phyloP scores from a whole-genome alignment of 30 jellyfish, hydroid and myxozoan species.

The Sanderia malayensis region DNA sequence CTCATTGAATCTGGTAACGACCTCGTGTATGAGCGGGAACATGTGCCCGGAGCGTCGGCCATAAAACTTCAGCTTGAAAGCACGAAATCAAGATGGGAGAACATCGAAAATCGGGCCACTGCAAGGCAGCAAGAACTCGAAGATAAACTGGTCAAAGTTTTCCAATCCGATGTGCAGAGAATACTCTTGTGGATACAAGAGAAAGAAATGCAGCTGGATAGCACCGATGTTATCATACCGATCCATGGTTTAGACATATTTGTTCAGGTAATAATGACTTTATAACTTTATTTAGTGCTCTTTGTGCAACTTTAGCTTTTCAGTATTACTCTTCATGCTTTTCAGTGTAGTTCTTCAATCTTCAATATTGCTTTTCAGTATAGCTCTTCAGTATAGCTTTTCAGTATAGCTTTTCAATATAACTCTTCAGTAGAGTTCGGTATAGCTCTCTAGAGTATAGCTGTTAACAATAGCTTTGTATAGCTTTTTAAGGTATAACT shows the following conservation, averaged over 20 bases:
- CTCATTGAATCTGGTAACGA: slow-evolving; percentile 70
- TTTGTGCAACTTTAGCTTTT: too few species aligned
- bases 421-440: too few species aligned
- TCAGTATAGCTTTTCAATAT: too few species aligned
- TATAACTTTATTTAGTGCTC: too few species aligned
- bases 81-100: slow-evolving; percentile 79
- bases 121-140: slow-evolving; percentile 53
- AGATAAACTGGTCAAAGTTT: slow-evolving; percentile 54
- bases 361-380: too few species aligned
- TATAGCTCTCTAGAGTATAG: too few species aligned
- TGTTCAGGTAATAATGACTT: slow-evolving; percentile 20
- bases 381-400: too few species aligned
- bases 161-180: slow-evolving; percentile 53
- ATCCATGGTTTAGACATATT: slow-evolving; percentile 5
- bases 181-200: slow-evolving; percentile 68
- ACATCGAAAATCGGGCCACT: slow-evolving; percentile 33
- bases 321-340: too few species aligned
- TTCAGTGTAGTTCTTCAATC: too few species aligned
- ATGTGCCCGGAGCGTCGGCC: slow-evolving; percentile 73
- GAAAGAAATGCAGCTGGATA: slow-evolving; percentile 44
- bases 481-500: too few species aligned
- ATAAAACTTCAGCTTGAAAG: slow-evolving; percentile 73
- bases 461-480: too few species aligned
- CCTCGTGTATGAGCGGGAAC: slow-evolving; percentile 55
- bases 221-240: slow-evolving; percentile 1